Conservation (phyloP, 2,888 invertebrate species). For the Aplocera efformata region DNA sequence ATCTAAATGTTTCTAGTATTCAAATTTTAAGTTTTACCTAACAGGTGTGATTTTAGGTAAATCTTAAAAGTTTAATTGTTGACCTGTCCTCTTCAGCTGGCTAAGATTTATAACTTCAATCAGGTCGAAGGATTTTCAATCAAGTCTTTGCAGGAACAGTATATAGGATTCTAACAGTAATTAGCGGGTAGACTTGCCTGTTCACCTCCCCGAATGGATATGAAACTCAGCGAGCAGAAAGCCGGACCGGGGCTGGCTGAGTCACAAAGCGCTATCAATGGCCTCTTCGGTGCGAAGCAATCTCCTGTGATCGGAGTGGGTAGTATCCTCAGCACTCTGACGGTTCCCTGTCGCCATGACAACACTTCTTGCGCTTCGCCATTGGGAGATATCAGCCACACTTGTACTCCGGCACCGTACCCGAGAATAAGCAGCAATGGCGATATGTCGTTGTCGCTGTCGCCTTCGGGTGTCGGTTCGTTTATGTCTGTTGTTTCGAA, state of each 20-base stretch:
- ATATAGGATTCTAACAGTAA: too few relatives aligned
- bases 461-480: constrained; percentile 86
- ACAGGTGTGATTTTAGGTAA: too few relatives aligned
- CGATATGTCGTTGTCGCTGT: constrained; percentile 85
- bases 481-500: constrained; percentile 94
- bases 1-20: too few relatives aligned
- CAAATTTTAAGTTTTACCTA: too few relatives aligned
- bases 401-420: constrained; percentile 80
- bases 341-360: constrained; percentile 95
- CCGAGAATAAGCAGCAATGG: constrained; percentile 92
- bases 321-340: constrained; percentile 90
- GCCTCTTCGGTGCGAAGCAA: constrained; percentile 88
- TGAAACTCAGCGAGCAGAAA: constrained; percentile 90
- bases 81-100: too few relatives aligned
- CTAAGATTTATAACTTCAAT: too few relatives aligned
- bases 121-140: too few relatives aligned
- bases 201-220: constrained; percentile 91
- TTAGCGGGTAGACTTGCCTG: constrained; percentile 75
- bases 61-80: too few relatives aligned
- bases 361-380: constrained; percentile 97
- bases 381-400: constrained; percentile 91
- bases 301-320: constrained; percentile 90
- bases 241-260: constrained; percentile 88
- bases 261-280: constrained; percentile 94
- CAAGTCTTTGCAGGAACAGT: too few relatives aligned